Base-by-base conservation (phyloP, 2,888 invertebrate species). In the Drosophila buzzatii region DNA sequence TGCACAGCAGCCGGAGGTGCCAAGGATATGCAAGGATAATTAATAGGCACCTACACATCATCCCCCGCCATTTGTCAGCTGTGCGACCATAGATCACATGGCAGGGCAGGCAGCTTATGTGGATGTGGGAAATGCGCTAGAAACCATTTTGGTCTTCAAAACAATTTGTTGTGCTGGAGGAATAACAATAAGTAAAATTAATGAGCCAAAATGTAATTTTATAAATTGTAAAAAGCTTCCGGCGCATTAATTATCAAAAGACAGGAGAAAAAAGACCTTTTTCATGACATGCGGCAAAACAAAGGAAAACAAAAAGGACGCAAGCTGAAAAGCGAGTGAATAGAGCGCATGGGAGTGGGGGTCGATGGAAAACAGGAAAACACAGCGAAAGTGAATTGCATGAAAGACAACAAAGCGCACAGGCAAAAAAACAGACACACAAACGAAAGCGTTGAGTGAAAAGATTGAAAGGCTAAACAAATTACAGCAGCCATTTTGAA, bases 211-310 rank as follows among this genome's bases (percentile, higher is more conserved):
- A 79, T 82, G 79, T 77, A 88, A 87, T 89, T 89, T 81, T 87
- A 89, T 89, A 86, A 81, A 86, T 86, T 89, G 89, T 82, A 65
- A 87, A 89, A 81, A 80, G 83, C 90, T 90, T 84, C 88, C 82
- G 82, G 86, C 73, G 73, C 81, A 81, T 87, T 83, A 81, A 83
- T 84, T 79, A 81, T 77, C 73, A 60, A 73, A 79, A 72, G 64
- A 47, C 52, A 72, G 45, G 16, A 66, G 60, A 70, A 49, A 55
- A 44, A 61, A 62, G 78, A 53, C 69, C 35, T 47, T 52, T 70
- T 76, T 61, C 55, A 55, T 61, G 60, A 69, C 68, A 57, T 61
- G 56, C 56, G 62, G 61, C 51, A 39, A 49, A 52, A 66, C 51
- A 51, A 51, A 14, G 51, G 14, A 51, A 51, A 58, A 67, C 41